Conservation (phyloP, 2,113 vertebrate genomes). For the Rhea americana region DNA sequence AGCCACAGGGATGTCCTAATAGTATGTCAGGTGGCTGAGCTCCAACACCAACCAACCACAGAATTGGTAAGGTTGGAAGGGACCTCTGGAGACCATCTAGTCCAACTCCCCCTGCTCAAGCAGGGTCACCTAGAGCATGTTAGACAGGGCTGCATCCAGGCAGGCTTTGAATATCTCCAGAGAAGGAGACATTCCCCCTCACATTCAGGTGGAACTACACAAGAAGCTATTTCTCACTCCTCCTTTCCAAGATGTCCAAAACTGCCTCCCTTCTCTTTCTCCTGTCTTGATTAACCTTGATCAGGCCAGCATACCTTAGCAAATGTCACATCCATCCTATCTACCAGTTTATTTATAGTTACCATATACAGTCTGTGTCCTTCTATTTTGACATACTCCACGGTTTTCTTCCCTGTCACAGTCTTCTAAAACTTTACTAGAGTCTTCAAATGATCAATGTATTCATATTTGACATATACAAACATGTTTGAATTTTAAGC, state of each 20-base stretch:
- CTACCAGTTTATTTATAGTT: background rate
- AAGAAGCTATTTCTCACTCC: background rate
- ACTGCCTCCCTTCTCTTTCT: background rate
- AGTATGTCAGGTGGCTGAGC: background rate
- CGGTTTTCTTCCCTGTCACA: background rate
- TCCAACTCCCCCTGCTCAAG: too few relatives aligned
- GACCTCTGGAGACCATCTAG: too few relatives aligned
- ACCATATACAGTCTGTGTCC: background rate
- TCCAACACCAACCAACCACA: background rate
- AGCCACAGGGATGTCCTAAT: accelerated
- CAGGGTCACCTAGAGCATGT: too few relatives aligned
- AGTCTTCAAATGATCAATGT: background rate
- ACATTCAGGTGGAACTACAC: too few relatives aligned
- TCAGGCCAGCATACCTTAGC: background rate
- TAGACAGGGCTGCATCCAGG: too few relatives aligned
- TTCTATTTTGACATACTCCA: background rate
- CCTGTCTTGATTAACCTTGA: background rate
- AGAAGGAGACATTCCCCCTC: too few relatives aligned
- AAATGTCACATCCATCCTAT: background rate
- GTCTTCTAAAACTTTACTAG: background rate
- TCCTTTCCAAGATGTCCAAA: background rate
- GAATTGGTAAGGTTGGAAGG: too few relatives aligned
- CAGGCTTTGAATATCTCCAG: too few relatives aligned
- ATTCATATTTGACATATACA: background rate
- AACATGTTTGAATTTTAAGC: background rate